These are phyloP conservation scores for Tenodera sinensis DNA, from an alignment of 2,888 invertebrate genomes.

Conservation along the genomic window DNA sequence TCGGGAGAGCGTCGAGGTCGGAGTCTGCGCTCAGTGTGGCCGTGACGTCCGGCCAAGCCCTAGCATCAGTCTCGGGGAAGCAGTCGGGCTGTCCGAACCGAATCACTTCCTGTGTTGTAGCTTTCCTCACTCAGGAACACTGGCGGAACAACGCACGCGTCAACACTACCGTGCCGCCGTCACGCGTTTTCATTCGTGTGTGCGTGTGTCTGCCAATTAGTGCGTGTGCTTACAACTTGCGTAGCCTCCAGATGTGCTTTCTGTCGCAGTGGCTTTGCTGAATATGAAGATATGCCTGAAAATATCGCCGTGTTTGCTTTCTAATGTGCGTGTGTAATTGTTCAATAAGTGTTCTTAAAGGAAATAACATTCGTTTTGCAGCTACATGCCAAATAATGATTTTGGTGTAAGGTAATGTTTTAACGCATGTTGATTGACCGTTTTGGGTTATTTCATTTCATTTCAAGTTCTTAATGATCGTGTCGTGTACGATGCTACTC, in stretches of 20 bases:
- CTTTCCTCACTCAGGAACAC: background rate
- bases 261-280: background rate
- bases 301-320: background rate
- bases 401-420: background rate
- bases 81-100: background rate
- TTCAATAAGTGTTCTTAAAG: background rate
- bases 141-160: background rate
- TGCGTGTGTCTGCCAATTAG: background rate
- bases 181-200: background rate
- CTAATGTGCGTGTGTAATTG: background rate
- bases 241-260: background rate
- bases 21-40: background rate
- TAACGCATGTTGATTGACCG: background rate
- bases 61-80: background rate
- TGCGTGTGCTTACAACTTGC: background rate
- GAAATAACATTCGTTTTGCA: background rate
- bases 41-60: background rate
- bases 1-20: background rate
- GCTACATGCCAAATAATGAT: background rate
- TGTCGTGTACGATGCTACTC: no score
- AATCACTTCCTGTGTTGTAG: background rate
- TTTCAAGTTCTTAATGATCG: background rate
- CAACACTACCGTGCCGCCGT: background rate
- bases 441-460: background rate
- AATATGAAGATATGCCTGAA: background rate